These are phyloP conservation scores for Halcyon leucocephala DNA, from an alignment of 2,797 vertebrate genomes.

Conservation along the genomic window DNA sequence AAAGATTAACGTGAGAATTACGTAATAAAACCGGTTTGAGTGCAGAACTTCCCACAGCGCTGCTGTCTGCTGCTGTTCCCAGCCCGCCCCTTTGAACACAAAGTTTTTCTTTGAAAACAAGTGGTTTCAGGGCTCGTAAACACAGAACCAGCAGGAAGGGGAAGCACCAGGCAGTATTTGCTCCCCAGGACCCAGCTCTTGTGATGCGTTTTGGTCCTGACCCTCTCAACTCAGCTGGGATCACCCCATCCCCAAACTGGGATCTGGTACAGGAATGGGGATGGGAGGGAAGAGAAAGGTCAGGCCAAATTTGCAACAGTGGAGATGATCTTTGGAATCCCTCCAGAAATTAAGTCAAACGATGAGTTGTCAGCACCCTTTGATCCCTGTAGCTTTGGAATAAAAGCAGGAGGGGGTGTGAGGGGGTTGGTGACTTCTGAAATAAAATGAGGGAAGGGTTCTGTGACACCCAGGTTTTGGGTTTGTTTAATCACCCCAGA, in stretches of 20 bases:
- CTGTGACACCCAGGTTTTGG: neutral
- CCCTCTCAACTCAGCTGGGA: neutral
- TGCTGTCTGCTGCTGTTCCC: neutral
- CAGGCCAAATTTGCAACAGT: neutral
- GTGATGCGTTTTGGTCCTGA: neutral
- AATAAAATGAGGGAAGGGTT: neutral
- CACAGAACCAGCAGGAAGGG: neutral
- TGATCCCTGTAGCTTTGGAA: neutral
- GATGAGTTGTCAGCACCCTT: neutral
- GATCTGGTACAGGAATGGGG: neutral
- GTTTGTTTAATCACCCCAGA: neutral
- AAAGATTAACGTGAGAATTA: slow-evolving; percentile 15
- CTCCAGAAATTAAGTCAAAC: neutral
- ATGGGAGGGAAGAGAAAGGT: neutral
- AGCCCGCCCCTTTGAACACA: neutral
- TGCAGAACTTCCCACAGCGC: neutral
- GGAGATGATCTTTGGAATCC: neutral
- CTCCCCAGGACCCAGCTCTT: neutral
- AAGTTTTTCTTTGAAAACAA: neutral
- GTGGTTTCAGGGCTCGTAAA: neutral
- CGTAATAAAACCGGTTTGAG: neutral
- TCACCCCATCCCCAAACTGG: neutral
- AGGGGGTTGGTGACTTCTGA: neutral
- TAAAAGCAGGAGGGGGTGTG: neutral
- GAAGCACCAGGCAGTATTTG: neutral